Conservation (phyloP, 2,113 vertebrate genomes). For the Delphinus delphis region DNA sequence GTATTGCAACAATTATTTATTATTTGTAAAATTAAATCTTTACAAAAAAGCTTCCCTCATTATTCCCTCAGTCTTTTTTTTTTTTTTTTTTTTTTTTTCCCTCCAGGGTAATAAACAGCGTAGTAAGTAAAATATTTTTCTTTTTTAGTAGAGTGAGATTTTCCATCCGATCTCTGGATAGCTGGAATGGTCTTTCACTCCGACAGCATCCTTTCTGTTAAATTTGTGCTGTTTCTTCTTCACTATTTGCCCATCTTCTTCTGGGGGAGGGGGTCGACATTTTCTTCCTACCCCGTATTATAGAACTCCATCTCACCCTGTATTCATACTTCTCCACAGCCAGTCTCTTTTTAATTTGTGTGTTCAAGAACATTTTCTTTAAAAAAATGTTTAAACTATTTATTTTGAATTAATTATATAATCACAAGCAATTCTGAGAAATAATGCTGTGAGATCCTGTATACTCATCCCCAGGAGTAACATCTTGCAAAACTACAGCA, state of each 20-base stretch:
- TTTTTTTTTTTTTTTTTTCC: not conserved
- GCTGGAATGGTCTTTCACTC: not conserved
- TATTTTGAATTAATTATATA: not conserved
- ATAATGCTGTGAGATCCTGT: not conserved
- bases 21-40: constrained; percentile 20
- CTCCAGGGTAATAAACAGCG: not conserved
- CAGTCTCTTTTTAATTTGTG: not conserved
- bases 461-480: not conserved
- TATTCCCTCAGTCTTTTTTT: not conserved
- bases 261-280: fast-evolving
- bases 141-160: not conserved
- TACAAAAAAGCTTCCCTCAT: not conserved
- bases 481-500: not conserved
- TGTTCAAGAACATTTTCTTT: not conserved
- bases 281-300: fast-evolving
- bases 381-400: not conserved
- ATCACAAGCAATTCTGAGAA: not conserved
- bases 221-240: no score
- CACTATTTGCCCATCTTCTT: no score
- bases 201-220: fast-evolving
- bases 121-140: not conserved
- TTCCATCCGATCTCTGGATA: not conserved
- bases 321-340: fast-evolving
- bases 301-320: fast-evolving
- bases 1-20: constrained; percentile 13